Percentiles rank a stretch among this genome's conserved stretches.
Conservation (phyloP, 2,888 invertebrate genomes). For the Aleiodes alternator region DNA sequence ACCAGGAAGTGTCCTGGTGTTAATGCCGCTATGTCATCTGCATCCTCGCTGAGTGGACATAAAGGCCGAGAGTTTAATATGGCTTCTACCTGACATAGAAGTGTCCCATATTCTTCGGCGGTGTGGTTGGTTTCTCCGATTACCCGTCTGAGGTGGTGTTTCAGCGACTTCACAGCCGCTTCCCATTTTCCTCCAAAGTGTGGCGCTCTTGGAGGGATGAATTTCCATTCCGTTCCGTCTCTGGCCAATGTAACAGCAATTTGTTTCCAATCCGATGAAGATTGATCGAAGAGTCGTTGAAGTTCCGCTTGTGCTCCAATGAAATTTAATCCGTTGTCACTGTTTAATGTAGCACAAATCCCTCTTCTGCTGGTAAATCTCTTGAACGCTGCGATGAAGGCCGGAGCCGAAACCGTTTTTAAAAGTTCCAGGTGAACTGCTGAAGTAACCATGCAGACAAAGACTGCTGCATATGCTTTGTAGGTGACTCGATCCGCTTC, state of each 20-base stretch:
- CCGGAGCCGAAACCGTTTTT: conserved; percentile 50
- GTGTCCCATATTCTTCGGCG: conserved; percentile 30
- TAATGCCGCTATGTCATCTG: conserved; percentile 12
- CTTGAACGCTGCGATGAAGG: conserved; percentile 52
- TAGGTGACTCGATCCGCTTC: too few species aligned
- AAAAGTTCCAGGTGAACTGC: conserved; percentile 56
- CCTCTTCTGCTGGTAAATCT: conserved; percentile 55
- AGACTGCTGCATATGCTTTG: conserved; percentile 53
- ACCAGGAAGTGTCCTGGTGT: conserved; percentile 44
- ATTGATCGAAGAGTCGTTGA: conserved; percentile 36
- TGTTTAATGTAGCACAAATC: conserved; percentile 40
- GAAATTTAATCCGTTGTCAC: conserved; percentile 59
- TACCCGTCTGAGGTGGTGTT: conserved; percentile 60
- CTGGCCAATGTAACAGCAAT: not conserved
- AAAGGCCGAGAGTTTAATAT: too few species aligned
- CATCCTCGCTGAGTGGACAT: not conserved
- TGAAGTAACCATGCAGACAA: conserved; percentile 55
- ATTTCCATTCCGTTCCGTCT: conserved; percentile 64
- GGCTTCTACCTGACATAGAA: conserved; percentile 36
- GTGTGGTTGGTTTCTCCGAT: conserved; percentile 23
- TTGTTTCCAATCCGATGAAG: not conserved
- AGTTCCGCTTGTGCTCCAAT: conserved; percentile 56
- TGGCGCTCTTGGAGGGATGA: conserved; percentile 66
- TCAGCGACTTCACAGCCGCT: conserved; percentile 64
- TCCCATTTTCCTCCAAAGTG: conserved; percentile 70